Evolutionary conservation across 2,888 invertebrate genomes (phyloP).

Genomic region (Synanthedon tipuliformis): DNA sequence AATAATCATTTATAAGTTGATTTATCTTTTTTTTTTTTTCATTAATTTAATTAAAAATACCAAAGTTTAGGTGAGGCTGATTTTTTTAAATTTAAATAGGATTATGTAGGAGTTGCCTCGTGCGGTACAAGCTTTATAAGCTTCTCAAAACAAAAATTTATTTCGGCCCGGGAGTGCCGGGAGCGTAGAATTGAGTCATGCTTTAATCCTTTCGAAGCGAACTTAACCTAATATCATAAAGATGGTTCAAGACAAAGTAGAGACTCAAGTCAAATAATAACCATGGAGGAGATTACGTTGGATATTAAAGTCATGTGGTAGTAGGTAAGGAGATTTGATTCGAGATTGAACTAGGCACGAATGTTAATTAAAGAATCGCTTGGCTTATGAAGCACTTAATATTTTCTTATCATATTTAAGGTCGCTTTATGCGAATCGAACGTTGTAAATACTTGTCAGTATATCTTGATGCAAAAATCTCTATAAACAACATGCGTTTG

Average conservation of each 20-base stretch:
- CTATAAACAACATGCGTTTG: background rate
- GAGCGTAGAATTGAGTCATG: slow-evolving; percentile 62
- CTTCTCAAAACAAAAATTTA: slow-evolving; percentile 63
- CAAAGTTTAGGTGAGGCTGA: no score
- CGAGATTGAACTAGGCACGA: no score
- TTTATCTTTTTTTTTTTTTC: no score
- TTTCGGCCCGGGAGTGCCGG: slow-evolving; percentile 63
- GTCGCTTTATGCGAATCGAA: background rate
- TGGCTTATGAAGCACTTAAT: background rate
- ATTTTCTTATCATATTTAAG: background rate
- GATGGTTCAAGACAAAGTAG: slow-evolving; percentile 62
- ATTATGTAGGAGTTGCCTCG: slow-evolving; percentile 25
- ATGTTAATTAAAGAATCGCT: no score
- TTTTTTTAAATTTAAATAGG: no score
- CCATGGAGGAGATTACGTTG: slow-evolving; percentile 52
- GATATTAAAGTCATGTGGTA: slow-evolving; percentile 52
- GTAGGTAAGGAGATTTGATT: background rate
- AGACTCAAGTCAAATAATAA: slow-evolving; percentile 65
- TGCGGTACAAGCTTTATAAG: slow-evolving; percentile 60
- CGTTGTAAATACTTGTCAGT: background rate
- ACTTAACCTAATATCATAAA: slow-evolving; percentile 68
- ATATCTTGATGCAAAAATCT: background rate
- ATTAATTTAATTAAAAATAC: no score
- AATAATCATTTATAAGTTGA: no score
- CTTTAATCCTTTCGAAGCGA: slow-evolving; percentile 65